Conservation (phyloP, 2,797 vertebrate species). For the Petrocephalus schoutedeni region DNA sequence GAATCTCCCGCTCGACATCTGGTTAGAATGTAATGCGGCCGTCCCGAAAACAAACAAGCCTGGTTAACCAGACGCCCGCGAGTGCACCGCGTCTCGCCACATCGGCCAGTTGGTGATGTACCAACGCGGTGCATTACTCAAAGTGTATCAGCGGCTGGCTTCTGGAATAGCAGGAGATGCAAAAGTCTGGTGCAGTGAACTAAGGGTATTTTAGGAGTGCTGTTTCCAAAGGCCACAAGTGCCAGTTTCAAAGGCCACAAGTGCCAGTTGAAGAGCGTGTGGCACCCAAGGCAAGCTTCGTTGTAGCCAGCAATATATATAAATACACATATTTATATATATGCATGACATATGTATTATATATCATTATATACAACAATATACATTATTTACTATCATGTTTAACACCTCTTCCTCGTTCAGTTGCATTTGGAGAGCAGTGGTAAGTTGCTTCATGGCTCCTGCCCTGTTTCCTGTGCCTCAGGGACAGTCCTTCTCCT, state of each 20-base stretch:
- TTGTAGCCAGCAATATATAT: too few species aligned
- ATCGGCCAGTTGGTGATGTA: neutral
- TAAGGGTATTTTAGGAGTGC: neutral
- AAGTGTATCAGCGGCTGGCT: neutral
- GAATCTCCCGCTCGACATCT: neutral
- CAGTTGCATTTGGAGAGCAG: neutral
- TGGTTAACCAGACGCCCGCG: neutral
- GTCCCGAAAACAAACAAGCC: neutral
- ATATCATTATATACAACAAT: too few species aligned
- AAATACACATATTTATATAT: too few species aligned
- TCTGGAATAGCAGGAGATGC: neutral
- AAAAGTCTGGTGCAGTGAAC: neutral
- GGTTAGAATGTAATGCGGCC: neutral
- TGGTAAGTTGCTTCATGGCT: neutral
- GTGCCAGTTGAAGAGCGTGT: neutral
- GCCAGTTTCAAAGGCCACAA: neutral
- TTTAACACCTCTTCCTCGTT: too few species aligned
- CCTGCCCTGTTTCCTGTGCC: neutral
- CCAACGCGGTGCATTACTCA: neutral
- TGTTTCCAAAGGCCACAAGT: neutral
- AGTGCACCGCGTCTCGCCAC: neutral
- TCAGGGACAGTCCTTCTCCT: neutral
- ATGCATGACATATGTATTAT: too few species aligned
- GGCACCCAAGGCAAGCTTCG: too few species aligned
- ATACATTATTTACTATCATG: too few species aligned